These are phyloP conservation scores for Clitarchus hookeri DNA, from an alignment of 2,888 invertebrate species.

Conservation along the genomic window DNA sequence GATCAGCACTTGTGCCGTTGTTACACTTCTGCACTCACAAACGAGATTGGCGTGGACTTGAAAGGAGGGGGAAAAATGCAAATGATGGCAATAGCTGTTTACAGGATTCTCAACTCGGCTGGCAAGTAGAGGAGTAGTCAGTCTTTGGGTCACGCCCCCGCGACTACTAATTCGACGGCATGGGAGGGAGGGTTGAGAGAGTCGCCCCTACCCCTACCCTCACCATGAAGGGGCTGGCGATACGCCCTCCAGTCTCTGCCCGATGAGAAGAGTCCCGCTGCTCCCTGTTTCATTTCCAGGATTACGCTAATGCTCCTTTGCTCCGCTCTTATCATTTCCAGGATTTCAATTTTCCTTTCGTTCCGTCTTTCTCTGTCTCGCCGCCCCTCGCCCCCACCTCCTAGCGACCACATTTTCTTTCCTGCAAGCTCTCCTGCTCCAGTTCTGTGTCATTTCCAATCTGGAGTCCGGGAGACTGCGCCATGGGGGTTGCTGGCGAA, in stretches of 20 bases:
- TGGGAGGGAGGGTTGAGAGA: not conserved
- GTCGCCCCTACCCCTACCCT: not conserved
- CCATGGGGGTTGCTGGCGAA: slow-evolving; percentile 19
- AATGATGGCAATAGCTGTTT: slow-evolving; percentile 7
- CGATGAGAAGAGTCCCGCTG: not conserved
- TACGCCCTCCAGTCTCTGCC: not conserved
- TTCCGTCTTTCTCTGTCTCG: slow-evolving; percentile 25
- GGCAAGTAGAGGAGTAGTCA: not conserved
- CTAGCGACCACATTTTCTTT: not conserved
- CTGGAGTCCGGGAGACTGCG: slow-evolving; percentile 26
- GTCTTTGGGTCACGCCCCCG: slow-evolving; percentile 6
- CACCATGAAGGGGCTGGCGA: not conserved
- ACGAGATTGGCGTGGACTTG: too few relatives aligned
- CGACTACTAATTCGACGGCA: not conserved
- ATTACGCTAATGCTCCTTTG: slow-evolving; percentile 36
- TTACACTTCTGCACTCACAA: too few relatives aligned
- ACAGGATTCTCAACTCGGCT: not conserved
- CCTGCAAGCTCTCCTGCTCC: not conserved
- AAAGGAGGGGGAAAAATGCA: not conserved
- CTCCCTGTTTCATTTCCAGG: slow-evolving; percentile 36
- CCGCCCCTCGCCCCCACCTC: too few relatives aligned
- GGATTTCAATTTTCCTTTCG: slow-evolving; percentile 31
- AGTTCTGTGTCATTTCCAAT: slow-evolving; percentile 34
- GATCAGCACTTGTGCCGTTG: not conserved
- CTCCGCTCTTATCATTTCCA: slow-evolving; percentile 37